A percentile compares a stretch with the other conserved stretches of the same genome.
phyloP scores from a whole-genome alignment of 2,888 invertebrate genomes.

The Rhabditoides inermis region DNA sequence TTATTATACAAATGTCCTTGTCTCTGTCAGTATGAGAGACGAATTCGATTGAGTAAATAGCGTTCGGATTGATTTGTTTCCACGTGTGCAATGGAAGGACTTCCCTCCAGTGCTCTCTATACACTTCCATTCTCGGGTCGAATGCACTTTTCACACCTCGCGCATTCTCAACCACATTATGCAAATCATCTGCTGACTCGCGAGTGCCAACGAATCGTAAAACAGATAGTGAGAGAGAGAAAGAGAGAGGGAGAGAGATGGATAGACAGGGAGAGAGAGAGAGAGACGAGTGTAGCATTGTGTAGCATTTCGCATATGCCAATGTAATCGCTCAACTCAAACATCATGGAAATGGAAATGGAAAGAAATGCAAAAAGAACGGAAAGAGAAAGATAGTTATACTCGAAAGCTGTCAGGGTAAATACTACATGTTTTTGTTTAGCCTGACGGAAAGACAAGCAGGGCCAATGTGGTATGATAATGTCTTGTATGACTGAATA shows the following conservation, averaged over 20 bases:
- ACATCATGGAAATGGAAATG: neutral
- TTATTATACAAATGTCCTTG: too few relatives aligned
- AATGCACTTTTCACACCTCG: too few relatives aligned
- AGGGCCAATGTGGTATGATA: neutral
- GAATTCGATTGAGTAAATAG: too few relatives aligned
- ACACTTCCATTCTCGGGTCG: too few relatives aligned
- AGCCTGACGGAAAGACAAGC: neutral
- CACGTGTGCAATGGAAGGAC: too few relatives aligned
- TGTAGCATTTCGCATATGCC: neutral
- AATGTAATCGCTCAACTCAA: neutral
- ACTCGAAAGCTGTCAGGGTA: neutral
- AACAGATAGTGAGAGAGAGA: too few relatives aligned
- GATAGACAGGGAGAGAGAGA: neutral
- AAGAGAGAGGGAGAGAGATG: neutral
- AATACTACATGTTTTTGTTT: neutral
- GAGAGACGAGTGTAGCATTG: neutral
- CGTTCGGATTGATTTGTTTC: too few relatives aligned
- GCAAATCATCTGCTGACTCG: too few relatives aligned
- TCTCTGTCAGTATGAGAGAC: too few relatives aligned
- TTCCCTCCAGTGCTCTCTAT: too few relatives aligned
- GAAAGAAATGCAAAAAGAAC: neutral
- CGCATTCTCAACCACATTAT: too few relatives aligned
- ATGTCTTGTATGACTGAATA: neutral
- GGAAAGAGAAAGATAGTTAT: constrained; percentile 1
- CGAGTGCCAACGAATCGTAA: too few relatives aligned